Evolutionary conservation across 2,797 vertebrate genomes (phyloP).

Genomic region (Peromyscus melanophrys): DNA sequence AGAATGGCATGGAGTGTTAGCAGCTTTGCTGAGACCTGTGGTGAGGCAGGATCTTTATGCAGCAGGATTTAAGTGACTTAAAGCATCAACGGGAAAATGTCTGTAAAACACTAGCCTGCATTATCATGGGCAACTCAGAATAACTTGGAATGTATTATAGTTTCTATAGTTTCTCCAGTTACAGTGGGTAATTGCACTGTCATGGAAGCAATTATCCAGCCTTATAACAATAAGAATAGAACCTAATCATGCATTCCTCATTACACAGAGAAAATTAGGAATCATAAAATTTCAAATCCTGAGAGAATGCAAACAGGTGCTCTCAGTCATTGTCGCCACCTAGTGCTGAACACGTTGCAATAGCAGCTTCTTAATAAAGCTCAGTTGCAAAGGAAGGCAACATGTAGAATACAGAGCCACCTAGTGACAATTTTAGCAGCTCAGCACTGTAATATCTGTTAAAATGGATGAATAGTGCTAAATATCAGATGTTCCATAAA

Average conservation of each 20-base stretch:
- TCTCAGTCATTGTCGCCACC: slow-evolving; percentile 72
- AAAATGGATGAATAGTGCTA: slow-evolving; percentile 17
- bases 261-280: slow-evolving; percentile 15
- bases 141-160: background rate
- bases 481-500: background rate
- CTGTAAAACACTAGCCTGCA: no score
- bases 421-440: slow-evolving; percentile 65
- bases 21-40: no score
- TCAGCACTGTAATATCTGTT: background rate
- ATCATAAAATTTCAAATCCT: slow-evolving; percentile 60
- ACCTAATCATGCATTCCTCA: background rate
- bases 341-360: slow-evolving; percentile 67
- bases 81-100: no score
- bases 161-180: background rate
- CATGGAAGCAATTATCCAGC: background rate
- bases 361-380: background rate
- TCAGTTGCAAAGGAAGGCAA: slow-evolving; percentile 5
- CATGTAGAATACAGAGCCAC: slow-evolving; percentile 67
- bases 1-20: no score
- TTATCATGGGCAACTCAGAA: no score
- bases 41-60: no score
- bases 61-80: no score
- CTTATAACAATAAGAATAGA: background rate
- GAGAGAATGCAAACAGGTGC: background rate
- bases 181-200: no score